Evolutionary conservation across 2,797 vertebrate genomes (phyloP), one percentile per base, ranked within the genome.

Genomic region (Sphaeramia orbicularis): DNA sequence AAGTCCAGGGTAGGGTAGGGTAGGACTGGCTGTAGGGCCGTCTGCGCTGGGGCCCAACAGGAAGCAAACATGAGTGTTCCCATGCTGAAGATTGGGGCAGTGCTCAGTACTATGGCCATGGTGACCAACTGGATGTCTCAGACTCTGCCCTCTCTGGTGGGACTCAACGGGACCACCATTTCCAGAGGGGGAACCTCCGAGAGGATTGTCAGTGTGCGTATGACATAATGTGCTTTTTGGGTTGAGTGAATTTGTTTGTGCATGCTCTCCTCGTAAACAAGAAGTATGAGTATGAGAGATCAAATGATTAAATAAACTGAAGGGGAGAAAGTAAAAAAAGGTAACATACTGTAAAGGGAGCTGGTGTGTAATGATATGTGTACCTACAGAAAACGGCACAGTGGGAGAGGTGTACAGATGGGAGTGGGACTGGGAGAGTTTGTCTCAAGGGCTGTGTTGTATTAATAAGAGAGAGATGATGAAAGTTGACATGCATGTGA

Each of bases 101-200:
- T 98, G 93, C 96, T 97, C 81, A 98, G 97, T 95, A 98, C 96
- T 85, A 97, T 98, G 97, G 97, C 97, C 85, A 97, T 97, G 97
- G 96, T 98, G 88, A 97, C 97, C 88, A 98, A 97, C 94, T 98
- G 96, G 96, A 98, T 98, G 97, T 98, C 96, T 89, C 96, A 97
- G 94, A 98, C 96, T 51, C 92, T 97, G 73, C 96, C 96, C 65
- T 96, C 96, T 14, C 94, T 98, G 42, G 96, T 97, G 83, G 96
- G 96, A 83, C 96, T 97, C 79, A 97, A 97, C 79, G 95, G 95
- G 78, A 97, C 96, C 77, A 94, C 92, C 21, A 79, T 95, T 85
- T 94, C 95, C 86, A 94, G 95, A 54, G 94, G 94, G 48, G 95
- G 96, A 70, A 94, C 95, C 71, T 96, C 96, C 1, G 96, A 97